These are phyloP conservation scores for Ophraella communa DNA, from an alignment of 2,888 invertebrate species.

Conservation along the genomic window DNA sequence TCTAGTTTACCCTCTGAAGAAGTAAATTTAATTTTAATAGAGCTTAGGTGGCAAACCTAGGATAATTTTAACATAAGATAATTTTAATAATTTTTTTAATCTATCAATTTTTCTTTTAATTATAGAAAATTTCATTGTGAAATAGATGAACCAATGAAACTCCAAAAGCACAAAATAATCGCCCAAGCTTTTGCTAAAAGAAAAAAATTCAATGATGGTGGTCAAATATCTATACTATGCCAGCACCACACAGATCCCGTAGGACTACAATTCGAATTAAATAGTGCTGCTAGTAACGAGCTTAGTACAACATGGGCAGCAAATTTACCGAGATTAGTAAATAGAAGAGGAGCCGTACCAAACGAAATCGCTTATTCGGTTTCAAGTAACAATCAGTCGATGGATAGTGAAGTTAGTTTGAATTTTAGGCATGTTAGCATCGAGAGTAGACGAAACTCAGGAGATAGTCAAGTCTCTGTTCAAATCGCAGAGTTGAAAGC, in stretches of 20 bases:
- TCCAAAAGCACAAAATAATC: conserved; percentile 88
- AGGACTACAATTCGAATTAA: conserved; percentile 75
- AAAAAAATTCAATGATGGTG: conserved; percentile 82
- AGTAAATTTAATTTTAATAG: too few species aligned
- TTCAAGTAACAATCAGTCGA: conserved; percentile 64
- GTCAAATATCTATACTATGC: conserved; percentile 85
- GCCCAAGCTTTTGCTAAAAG: conserved; percentile 90
- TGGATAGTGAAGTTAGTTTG: conserved; percentile 69
- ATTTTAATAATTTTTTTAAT: background rate
- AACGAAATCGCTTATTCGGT: conserved; percentile 64
- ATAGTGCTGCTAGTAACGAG: conserved; percentile 78
- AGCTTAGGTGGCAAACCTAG: too few species aligned
- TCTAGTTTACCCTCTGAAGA: too few species aligned
- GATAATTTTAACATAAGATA: too few species aligned
- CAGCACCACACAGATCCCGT: conserved; percentile 92
- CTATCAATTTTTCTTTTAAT: conserved; percentile 17
- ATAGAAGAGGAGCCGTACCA: conserved; percentile 82
- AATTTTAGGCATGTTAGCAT: conserved; percentile 83
- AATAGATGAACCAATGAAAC: conserved; percentile 71
- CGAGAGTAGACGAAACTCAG: conserved; percentile 84
- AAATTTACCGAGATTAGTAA: conserved; percentile 85
- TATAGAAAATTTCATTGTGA: conserved; percentile 76
- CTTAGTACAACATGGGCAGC: conserved; percentile 93
- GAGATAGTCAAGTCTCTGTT: conserved; percentile 86
- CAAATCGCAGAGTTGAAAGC: conserved; percentile 86